Conservation (phyloP, 2,113 vertebrate species). For the Ictalurus furcatus region DNA sequence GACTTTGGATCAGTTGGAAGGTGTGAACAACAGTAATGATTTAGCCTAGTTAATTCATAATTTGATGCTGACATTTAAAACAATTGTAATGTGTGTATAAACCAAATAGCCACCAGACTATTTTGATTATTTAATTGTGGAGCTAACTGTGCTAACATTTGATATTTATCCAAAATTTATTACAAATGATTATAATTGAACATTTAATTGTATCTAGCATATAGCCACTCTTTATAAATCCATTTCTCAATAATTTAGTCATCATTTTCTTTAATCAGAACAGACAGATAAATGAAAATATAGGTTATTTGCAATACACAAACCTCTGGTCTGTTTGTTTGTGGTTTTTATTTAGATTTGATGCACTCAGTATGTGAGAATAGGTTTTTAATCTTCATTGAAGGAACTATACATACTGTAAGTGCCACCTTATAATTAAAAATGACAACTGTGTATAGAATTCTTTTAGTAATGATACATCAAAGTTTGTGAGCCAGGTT, state of each 20-base stretch:
- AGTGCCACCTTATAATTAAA: neutral
- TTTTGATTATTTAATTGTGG: neutral
- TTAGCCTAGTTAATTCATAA: neutral
- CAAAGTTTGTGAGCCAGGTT: neutral
- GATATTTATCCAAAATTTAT: neutral
- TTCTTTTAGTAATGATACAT: neutral
- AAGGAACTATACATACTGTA: neutral
- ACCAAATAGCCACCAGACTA: neutral
- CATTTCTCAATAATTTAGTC: neutral
- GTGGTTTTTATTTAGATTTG: neutral
- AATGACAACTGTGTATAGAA: neutral
- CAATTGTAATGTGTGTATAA: constrained; percentile 14
- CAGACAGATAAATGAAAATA: neutral
- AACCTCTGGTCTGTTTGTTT: neutral
- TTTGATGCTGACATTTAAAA: neutral
- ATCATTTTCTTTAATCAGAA: neutral
- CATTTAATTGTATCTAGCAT: neutral
- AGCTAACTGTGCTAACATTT: neutral
- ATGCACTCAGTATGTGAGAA: neutral
- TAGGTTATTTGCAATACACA: neutral
- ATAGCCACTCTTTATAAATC: neutral
- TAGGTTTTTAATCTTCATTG: neutral
- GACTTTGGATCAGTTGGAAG: constrained; percentile 61
- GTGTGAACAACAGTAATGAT: constrained; percentile 54
- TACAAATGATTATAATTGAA: neutral